Percentiles rank a stretch among this genome's conserved stretches.
These are phyloP conservation scores for Cataglyphis altisquamis DNA, from an alignment of 2,888 invertebrate genomes.

Conservation along the genomic window DNA sequence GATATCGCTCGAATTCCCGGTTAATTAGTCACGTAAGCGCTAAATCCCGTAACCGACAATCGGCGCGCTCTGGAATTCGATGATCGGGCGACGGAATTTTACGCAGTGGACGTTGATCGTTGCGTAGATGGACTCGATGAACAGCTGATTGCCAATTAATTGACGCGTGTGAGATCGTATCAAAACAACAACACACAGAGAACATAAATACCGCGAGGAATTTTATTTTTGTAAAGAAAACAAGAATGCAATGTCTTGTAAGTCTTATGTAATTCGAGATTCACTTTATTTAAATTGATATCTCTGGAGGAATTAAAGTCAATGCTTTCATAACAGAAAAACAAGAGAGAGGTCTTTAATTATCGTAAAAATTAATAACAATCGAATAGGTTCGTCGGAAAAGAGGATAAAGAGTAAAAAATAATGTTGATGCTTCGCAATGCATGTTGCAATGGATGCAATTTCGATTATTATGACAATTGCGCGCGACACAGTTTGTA, in stretches of 20 bases:
- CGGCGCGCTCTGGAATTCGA: slow-evolving; percentile 66
- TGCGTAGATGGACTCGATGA: slow-evolving; percentile 5
- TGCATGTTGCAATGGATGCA: slow-evolving; percentile 5
- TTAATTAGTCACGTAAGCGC: slow-evolving; percentile 74
- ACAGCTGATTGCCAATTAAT: background rate
- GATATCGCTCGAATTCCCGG: slow-evolving; percentile 72
- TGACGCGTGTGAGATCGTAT: background rate
- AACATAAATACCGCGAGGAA: background rate
- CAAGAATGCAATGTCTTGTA: background rate
- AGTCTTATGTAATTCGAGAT: background rate
- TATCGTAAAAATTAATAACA: slow-evolving; percentile 14
- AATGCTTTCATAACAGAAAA: background rate
- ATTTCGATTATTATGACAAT: slow-evolving; percentile 55
- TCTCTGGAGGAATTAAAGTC: background rate
- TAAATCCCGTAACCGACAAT: slow-evolving; percentile 68
- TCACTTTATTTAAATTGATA: background rate
- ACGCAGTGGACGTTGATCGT: slow-evolving; percentile 27
- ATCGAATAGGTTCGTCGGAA: background rate
- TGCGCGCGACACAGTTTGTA: slow-evolving; percentile 41
- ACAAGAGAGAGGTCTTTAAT: slow-evolving; percentile 16
- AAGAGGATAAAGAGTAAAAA: background rate
- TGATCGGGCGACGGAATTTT: slow-evolving; percentile 65
- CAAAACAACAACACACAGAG: background rate
- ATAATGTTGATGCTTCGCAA: background rate
- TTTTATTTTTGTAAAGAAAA: background rate